A percentile compares a stretch with the other conserved stretches of the same genome.
Conservation (phyloP, 1,140 invertebrate species). For the Brachionus sp. region DNA sequence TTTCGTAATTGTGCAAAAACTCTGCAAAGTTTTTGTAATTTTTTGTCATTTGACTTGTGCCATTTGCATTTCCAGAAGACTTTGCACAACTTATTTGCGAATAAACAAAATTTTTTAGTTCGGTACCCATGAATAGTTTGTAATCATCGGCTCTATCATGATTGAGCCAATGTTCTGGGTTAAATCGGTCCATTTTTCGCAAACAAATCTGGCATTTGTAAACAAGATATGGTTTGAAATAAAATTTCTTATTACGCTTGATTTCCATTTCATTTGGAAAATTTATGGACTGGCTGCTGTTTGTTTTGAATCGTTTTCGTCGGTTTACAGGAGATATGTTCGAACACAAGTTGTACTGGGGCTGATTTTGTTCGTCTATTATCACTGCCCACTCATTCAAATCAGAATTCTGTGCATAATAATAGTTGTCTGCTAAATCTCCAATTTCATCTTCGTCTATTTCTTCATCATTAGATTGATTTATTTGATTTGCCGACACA, state of each 20-base stretch:
- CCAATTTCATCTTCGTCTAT: background rate
- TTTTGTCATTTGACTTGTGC: background rate
- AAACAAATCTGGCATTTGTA: constrained; percentile 16
- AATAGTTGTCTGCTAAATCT: background rate
- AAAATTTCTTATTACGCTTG: background rate
- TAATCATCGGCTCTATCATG: background rate
- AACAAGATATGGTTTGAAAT: constrained; percentile 14
- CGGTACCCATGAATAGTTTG: background rate
- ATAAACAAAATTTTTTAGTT: background rate
- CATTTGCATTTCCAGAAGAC: background rate
- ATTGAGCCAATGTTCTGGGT: background rate
- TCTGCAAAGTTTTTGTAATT: background rate
- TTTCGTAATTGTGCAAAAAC: background rate
- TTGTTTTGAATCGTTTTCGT: constrained; percentile 42
- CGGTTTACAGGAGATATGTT: background rate
- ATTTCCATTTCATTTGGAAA: background rate
- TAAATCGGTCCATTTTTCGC: constrained; percentile 5
- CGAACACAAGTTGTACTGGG: background rate
- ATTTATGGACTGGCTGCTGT: background rate
- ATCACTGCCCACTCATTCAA: background rate
- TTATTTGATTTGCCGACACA: background rate
- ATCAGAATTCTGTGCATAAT: background rate
- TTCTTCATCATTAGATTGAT: background rate
- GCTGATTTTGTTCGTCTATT: background rate
- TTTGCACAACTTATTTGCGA: constrained; percentile 26